phyloP scores from a whole-genome alignment of 1,140 invertebrate species.

The Platyscapa corneri region DNA sequence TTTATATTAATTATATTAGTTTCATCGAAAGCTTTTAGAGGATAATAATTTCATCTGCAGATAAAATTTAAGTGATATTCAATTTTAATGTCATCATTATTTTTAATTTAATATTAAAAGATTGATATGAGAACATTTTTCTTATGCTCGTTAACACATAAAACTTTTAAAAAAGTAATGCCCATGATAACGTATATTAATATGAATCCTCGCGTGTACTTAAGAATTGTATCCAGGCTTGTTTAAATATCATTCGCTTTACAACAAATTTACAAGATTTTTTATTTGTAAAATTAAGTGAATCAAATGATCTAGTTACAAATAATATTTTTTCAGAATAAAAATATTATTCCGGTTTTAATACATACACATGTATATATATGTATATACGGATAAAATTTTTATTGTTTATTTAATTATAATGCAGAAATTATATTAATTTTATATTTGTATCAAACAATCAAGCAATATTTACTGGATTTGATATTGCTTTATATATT shows the following conservation, averaged over 20 bases:
- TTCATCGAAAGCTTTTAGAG: neutral
- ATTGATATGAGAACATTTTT: neutral
- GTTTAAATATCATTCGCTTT: neutral
- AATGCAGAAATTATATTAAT: too few species aligned
- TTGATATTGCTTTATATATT: too few species aligned
- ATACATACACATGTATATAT: too few species aligned
- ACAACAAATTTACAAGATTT: neutral
- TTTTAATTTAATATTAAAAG: neutral
- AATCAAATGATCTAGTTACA: neutral
- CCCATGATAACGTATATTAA: neutral
- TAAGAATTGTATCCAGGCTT: neutral
- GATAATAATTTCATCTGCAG: neutral
- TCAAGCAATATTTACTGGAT: too few species aligned
- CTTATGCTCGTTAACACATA: neutral
- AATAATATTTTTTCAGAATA: neutral
- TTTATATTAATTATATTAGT: neutral
- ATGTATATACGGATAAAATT: too few species aligned
- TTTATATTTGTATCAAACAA: too few species aligned
- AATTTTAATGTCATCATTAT: neutral
- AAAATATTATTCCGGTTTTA: too few species aligned
- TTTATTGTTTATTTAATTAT: too few species aligned
- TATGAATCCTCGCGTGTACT: neutral
- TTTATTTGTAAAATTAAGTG: neutral
- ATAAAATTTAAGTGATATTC: neutral
- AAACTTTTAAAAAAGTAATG: neutral